phyloP scores from a whole-genome alignment of 1,140 invertebrate genomes.

The Homalodisca vitripennis region DNA sequence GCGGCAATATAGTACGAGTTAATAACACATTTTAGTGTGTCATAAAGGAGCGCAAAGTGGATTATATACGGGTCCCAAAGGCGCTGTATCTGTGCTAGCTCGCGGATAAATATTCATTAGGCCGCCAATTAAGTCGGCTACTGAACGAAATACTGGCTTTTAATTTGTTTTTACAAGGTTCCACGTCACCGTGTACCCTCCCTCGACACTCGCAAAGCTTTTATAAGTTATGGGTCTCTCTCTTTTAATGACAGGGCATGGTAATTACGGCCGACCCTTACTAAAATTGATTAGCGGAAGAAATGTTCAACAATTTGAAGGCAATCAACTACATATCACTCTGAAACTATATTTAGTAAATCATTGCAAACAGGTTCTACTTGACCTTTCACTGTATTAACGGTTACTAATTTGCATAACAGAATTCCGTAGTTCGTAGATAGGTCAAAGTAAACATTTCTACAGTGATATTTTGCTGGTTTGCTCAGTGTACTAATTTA shows the following conservation, averaged over 20 bases:
- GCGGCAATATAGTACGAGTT: conserved; percentile 30
- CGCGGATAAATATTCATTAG: conserved; percentile 34
- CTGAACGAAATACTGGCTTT: conserved; percentile 30
- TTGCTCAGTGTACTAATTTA: too few species aligned
- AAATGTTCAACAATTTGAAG: too few species aligned
- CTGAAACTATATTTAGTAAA: too few species aligned
- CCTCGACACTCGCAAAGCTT: not conserved
- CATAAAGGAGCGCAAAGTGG: conserved; percentile 32
- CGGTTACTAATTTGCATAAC: too few species aligned
- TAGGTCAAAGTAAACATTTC: too few species aligned
- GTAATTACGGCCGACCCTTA: not conserved
- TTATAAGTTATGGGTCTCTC: conserved; percentile 6
- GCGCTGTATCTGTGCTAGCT: conserved; percentile 30
- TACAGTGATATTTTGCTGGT: too few species aligned
- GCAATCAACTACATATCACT: too few species aligned
- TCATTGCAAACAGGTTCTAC: too few species aligned
- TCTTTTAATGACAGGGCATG: conserved; percentile 3
- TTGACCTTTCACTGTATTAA: too few species aligned
- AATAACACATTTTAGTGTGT: conserved; percentile 35
- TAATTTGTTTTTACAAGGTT: conserved; percentile 34
- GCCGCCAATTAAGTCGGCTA: conserved; percentile 31
- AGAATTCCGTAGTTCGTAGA: too few species aligned
- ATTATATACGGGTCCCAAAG: conserved; percentile 31
- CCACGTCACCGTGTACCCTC: not conserved
- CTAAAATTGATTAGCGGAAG: not conserved